Conservation (phyloP, 2,888 invertebrate genomes). For the Sturmia bella region DNA sequence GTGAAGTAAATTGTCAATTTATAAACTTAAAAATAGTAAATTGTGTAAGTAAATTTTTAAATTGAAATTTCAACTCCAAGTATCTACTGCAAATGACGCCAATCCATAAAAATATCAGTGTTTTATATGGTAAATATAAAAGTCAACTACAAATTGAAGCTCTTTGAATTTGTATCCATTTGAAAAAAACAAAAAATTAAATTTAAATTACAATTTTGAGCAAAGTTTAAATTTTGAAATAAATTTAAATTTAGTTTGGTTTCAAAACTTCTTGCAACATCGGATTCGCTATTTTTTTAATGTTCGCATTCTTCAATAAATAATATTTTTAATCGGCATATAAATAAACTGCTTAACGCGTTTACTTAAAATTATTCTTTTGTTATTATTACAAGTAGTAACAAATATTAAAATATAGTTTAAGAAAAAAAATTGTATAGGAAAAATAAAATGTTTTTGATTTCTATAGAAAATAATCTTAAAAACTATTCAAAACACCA, state of each 20-base stretch:
- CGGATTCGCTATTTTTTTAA: constrained; percentile 29
- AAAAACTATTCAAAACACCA: too few species aligned
- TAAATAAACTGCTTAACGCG: neutral
- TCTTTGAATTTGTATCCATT: too few species aligned
- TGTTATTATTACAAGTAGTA: too few species aligned
- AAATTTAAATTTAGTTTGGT: constrained; percentile 47
- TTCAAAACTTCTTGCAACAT: constrained; percentile 61
- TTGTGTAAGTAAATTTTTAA: constrained; percentile 36
- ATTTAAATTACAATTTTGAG: neutral
- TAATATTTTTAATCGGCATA: neutral
- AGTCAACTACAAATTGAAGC: neutral
- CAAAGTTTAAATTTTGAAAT: constrained; percentile 16
- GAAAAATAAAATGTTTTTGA: too few species aligned
- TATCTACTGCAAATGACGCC: constrained; percentile 37
- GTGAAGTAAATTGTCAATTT: too few species aligned
- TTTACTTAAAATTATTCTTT: constrained; percentile 2
- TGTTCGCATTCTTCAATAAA: constrained; percentile 7
- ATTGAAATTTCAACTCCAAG: constrained; percentile 21
- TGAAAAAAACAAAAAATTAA: neutral
- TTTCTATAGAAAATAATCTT: too few species aligned
- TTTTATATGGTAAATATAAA: constrained; percentile 55
- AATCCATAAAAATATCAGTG: constrained; percentile 38
- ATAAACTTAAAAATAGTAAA: too few species aligned
- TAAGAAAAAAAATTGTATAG: too few species aligned
- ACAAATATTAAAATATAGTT: too few species aligned